Evolutionary conservation across 2,888 invertebrate genomes (phyloP).

Genomic region (Clusia tigrina): DNA sequence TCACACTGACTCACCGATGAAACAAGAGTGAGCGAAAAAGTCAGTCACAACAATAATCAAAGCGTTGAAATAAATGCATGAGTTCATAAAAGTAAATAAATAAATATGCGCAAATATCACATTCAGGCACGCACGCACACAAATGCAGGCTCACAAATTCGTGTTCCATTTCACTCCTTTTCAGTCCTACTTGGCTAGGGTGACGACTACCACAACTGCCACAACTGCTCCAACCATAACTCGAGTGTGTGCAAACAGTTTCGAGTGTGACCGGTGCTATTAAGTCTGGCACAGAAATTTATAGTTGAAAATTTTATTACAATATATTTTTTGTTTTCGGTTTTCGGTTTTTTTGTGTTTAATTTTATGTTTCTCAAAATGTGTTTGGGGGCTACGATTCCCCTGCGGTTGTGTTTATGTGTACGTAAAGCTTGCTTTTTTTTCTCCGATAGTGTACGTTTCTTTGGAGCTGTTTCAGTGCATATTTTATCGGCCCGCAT

Average conservation of each 20-base stretch:
- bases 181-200: too few relatives aligned
- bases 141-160: too few relatives aligned
- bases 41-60: neutral
- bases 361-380: neutral
- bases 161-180: too few relatives aligned
- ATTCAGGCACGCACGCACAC: too few relatives aligned
- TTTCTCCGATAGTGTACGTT: neutral
- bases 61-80: neutral
- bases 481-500: neutral
- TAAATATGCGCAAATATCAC: too few relatives aligned
- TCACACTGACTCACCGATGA: constrained; percentile 11
- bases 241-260: too few relatives aligned
- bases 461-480: neutral
- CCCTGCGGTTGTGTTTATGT: neutral
- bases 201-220: too few relatives aligned
- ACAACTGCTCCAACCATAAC: too few relatives aligned
- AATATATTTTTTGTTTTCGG: neutral
- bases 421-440: neutral
- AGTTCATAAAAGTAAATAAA: neutral
- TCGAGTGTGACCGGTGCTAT: too few relatives aligned
- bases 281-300: neutral
- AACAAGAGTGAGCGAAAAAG: neutral
- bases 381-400: too few relatives aligned
- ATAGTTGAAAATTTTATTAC: neutral
- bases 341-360: neutral